Conservation (phyloP, 1,140 invertebrate genomes). For the Pogonognathellus flavescens region DNA sequence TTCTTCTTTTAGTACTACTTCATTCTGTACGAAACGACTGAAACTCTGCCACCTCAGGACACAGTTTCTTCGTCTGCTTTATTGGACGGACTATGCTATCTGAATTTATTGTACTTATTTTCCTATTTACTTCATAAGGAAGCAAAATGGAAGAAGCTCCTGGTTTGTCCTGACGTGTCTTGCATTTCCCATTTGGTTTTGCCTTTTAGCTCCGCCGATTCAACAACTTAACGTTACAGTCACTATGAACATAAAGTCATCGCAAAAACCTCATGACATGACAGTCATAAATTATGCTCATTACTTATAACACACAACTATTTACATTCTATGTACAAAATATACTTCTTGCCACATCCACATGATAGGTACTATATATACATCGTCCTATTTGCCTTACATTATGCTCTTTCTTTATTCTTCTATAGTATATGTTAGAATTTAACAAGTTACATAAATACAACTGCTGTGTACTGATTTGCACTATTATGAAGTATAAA, state of each 20-base stretch:
- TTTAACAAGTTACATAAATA: too few species aligned
- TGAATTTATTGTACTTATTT: too few species aligned
- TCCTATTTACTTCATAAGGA: not conserved
- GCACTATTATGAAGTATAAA: not conserved
- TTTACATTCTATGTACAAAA: not conserved
- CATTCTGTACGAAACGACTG: not conserved
- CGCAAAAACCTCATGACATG: constrained; percentile 36
- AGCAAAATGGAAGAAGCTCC: constrained; percentile 5
- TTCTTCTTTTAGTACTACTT: not conserved
- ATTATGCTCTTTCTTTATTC: not conserved
- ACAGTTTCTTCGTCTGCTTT: not conserved
- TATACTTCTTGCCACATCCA: not conserved
- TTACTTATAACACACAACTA: constrained; percentile 6
- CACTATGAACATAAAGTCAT: constrained; percentile 40
- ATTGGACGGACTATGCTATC: not conserved
- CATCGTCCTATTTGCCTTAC: constrained; percentile 1
- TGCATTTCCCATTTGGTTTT: constrained; percentile 48
- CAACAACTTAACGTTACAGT: constrained; percentile 23
- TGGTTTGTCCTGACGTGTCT: not conserved
- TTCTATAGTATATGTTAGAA: too few species aligned
- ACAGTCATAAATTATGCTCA: constrained; percentile 31
- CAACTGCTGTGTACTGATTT: not conserved
- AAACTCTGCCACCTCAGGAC: not conserved
- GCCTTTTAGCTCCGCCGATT: constrained; percentile 37
- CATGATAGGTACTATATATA: not conserved